Conservation (phyloP, 2,797 vertebrate species). For the Phoeniculus purpureus region DNA sequence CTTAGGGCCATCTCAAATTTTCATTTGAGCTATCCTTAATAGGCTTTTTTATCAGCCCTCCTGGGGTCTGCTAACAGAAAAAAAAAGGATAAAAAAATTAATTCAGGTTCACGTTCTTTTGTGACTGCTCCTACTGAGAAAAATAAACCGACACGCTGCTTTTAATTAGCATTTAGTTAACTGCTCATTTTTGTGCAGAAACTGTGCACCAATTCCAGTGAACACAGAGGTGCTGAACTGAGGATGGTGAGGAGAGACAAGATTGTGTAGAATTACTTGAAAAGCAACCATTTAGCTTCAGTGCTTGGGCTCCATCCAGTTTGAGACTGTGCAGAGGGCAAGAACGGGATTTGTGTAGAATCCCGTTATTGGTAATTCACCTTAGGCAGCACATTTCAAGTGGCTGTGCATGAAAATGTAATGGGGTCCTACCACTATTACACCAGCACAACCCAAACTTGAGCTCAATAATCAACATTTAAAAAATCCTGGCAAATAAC, state of each 20-base stretch:
- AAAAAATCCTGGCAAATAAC: not conserved
- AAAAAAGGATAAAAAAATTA: slow-evolving; percentile 8
- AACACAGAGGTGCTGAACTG: slow-evolving; percentile 1
- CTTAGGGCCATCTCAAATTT: not conserved
- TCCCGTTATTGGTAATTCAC: not conserved
- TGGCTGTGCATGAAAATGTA: rapidly evolving
- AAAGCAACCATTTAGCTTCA: not conserved
- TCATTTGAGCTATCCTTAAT: not conserved
- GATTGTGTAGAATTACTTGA: not conserved
- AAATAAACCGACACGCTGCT: slow-evolving; percentile 62
- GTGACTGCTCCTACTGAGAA: slow-evolving; percentile 57
- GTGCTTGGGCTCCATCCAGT: not conserved
- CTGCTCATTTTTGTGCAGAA: slow-evolving; percentile 46
- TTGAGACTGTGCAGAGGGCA: not conserved
- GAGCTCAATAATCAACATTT: not conserved
- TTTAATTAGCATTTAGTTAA: slow-evolving; percentile 73
- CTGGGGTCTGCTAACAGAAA: not conserved
- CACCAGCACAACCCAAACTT: not conserved
- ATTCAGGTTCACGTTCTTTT: slow-evolving; percentile 66
- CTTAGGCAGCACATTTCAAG: not conserved
- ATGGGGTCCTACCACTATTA: rapidly evolving
- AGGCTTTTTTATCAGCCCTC: slow-evolving; percentile 3
- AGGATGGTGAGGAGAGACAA: not conserved
- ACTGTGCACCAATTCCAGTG: not conserved
- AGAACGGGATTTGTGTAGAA: not conserved